These are phyloP conservation scores for Antheraea pernyi DNA, from an alignment of 1,140 invertebrate genomes.

Conservation along the genomic window DNA sequence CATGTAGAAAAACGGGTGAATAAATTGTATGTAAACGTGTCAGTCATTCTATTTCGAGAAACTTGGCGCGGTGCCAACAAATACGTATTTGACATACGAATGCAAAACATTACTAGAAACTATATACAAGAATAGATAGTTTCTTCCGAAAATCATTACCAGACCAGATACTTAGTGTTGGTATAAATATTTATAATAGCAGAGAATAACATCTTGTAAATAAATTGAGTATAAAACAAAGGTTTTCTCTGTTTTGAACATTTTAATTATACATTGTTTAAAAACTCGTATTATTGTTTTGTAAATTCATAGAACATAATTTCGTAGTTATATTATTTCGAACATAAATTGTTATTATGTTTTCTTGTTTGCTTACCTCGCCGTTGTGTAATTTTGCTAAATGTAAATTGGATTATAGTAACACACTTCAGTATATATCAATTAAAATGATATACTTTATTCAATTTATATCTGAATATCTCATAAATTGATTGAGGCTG, in stretches of 20 bases:
- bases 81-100: constrained; percentile 25
- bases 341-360: too few relatives aligned
- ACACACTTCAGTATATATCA: not conserved
- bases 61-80: constrained; percentile 50
- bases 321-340: too few relatives aligned
- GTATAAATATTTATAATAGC: not conserved
- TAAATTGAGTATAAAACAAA: too few relatives aligned
- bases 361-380: not conserved
- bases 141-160: not conserved
- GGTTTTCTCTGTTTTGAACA: too few relatives aligned
- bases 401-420: not conserved
- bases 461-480: too few relatives aligned
- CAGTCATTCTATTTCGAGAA: constrained; percentile 58
- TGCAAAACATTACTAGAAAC: constrained; percentile 16
- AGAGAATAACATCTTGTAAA: too few relatives aligned
- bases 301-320: too few relatives aligned
- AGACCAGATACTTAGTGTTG: not conserved
- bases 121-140: not conserved
- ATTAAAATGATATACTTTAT: too few relatives aligned
- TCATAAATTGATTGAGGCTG: too few relatives aligned
- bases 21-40: constrained; percentile 29
- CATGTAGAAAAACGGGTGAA: constrained; percentile 18
- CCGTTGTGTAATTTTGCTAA: not conserved
- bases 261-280: too few relatives aligned
- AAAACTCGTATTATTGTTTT: too few relatives aligned